Evolutionary conservation across 2,113 vertebrate genomes (phyloP).

Genomic region (Esox niger): DNA sequence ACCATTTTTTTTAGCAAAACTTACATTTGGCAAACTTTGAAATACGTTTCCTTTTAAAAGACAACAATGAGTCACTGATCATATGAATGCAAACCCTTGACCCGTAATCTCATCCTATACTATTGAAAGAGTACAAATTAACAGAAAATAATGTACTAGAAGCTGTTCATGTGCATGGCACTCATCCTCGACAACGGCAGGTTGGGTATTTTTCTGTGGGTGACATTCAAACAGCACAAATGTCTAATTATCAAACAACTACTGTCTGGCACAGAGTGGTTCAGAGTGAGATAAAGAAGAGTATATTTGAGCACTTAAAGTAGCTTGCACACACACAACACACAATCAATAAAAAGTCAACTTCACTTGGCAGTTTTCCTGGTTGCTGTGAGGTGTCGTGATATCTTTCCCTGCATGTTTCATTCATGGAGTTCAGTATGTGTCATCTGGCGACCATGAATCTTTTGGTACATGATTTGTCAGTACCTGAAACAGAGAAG

Average conservation of each 20-base stretch:
- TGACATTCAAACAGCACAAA: slow-evolving; percentile 20
- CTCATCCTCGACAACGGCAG: not conserved
- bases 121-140: slow-evolving; percentile 42
- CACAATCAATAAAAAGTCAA: slow-evolving; percentile 26
- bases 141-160: not conserved
- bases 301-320: slow-evolving; percentile 34
- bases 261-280: slow-evolving; percentile 25
- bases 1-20: not conserved
- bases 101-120: slow-evolving; percentile 19
- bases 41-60: slow-evolving; percentile 44
- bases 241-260: slow-evolving; percentile 37
- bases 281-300: not conserved
- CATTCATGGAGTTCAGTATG: not conserved
- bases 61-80: slow-evolving; percentile 30
- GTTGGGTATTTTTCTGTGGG: slow-evolving; percentile 20
- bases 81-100: slow-evolving; percentile 38
- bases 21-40: slow-evolving; percentile 39
- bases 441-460: slow-evolving; percentile 8
- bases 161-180: no score
- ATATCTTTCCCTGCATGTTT: not conserved
- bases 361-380: not conserved
- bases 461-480: slow-evolving; percentile 18
- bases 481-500: slow-evolving; percentile 60
- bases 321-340: slow-evolving; percentile 39
- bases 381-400: not conserved